Evolutionary conservation across 2,888 invertebrate genomes (phyloP).

Genomic region (Mythimna albipuncta): DNA sequence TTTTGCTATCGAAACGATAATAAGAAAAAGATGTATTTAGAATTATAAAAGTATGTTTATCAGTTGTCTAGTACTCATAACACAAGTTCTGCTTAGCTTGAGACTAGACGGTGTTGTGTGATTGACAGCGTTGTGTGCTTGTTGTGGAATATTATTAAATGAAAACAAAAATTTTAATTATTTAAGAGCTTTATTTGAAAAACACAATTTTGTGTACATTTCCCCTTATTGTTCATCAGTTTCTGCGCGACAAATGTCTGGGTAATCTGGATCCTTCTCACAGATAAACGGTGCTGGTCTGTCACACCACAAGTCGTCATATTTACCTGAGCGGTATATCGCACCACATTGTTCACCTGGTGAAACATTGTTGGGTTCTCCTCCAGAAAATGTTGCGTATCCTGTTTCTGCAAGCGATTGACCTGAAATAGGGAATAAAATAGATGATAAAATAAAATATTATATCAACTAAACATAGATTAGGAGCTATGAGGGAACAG

Average conservation of each 20-base stretch:
- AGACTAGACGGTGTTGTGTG: too few relatives aligned
- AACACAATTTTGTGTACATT: neutral
- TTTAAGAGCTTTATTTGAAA: neutral
- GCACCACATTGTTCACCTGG: constrained; percentile 71
- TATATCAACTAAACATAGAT: too few relatives aligned
- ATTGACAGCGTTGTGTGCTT: too few relatives aligned
- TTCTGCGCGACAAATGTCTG: constrained; percentile 11
- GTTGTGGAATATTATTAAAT: too few relatives aligned
- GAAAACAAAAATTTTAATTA: neutral
- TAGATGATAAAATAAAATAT: too few relatives aligned
- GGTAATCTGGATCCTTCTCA: constrained; percentile 52
- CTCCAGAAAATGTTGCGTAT: constrained; percentile 67
- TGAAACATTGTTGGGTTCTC: constrained; percentile 70
- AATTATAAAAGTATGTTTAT: too few relatives aligned
- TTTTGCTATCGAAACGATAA: too few relatives aligned
- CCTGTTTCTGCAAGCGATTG: constrained; percentile 66
- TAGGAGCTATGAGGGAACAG: too few relatives aligned
- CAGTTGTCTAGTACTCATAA: too few relatives aligned
- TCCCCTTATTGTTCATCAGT: neutral
- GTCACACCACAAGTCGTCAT: constrained; percentile 71
- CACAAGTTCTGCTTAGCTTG: too few relatives aligned
- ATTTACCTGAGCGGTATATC: constrained; percentile 63
- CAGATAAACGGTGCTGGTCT: constrained; percentile 43
- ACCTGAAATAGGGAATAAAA: neutral
- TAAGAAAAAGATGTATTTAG: too few relatives aligned